A percentile compares a stretch with the other conserved stretches of the same genome.
Conservation (phyloP, 2,797 vertebrate species). For the Phataginus tricuspis region DNA sequence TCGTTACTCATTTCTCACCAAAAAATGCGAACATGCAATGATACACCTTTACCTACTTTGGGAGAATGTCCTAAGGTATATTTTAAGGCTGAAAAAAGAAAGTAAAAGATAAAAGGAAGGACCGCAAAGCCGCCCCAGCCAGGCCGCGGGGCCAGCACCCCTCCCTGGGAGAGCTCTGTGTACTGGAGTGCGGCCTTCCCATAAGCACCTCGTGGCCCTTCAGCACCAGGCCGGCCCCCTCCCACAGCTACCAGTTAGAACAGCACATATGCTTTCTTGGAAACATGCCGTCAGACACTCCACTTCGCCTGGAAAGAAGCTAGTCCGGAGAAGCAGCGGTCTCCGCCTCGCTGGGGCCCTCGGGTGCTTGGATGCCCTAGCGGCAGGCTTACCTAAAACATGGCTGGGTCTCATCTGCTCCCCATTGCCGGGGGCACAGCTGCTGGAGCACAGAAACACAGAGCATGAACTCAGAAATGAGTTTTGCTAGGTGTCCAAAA, state of each 20-base stretch:
- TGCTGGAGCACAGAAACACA: background rate
- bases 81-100: background rate
- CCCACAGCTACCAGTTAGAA: background rate
- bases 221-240: background rate
- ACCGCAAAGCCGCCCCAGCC: background rate
- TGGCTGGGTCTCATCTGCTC: background rate
- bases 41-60: background rate
- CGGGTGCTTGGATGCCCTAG: background rate
- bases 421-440: background rate
- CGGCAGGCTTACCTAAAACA: background rate
- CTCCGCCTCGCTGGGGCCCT: background rate
- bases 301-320: background rate
- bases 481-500: background rate
- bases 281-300: background rate
- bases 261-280: background rate
- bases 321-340: too few relatives aligned
- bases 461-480: background rate
- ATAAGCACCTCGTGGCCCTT: background rate
- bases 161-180: background rate
- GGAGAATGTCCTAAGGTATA: background rate
- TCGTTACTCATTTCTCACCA: slow-evolving; percentile 39
- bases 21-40: background rate
- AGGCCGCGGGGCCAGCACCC: background rate
- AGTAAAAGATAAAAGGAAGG: background rate
- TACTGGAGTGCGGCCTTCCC: background rate